Conservation (phyloP, 2,113 vertebrate genomes). For the Perccottus glenii region DNA sequence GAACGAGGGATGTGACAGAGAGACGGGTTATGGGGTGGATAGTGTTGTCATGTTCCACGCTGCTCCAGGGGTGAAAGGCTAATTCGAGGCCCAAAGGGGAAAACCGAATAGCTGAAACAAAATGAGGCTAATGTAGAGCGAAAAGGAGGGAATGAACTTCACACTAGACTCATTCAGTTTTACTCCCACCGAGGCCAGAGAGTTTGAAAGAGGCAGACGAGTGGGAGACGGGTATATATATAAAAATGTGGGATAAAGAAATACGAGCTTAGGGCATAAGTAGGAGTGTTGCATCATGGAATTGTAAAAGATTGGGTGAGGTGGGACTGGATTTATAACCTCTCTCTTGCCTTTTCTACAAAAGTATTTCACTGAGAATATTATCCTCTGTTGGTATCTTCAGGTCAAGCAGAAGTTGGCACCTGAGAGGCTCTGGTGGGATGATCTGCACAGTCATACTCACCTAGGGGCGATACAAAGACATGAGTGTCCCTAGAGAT, state of each 20-base stretch:
- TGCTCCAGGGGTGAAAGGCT: slow-evolving; percentile 40
- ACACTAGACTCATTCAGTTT: slow-evolving; percentile 32
- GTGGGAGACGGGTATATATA: slow-evolving; percentile 36
- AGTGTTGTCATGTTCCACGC: slow-evolving; percentile 48
- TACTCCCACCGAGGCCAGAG: slow-evolving; percentile 40
- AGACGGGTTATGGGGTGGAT: slow-evolving; percentile 38
- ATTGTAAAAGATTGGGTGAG: slow-evolving; percentile 50
- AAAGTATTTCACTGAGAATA: slow-evolving; percentile 25
- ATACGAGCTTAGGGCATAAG: slow-evolving; percentile 42
- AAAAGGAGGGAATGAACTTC: slow-evolving; percentile 36
- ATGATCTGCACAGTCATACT: slow-evolving; percentile 15
- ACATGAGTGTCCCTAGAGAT: slow-evolving; percentile 6
- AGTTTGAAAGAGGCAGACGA: slow-evolving; percentile 31
- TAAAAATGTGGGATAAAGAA: slow-evolving; percentile 21
- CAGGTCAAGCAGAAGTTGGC: slow-evolving; percentile 39
- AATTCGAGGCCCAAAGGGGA: slow-evolving; percentile 45
- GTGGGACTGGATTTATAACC: slow-evolving; percentile 51
- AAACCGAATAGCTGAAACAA: slow-evolving; percentile 19
- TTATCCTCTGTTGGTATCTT: slow-evolving; percentile 27
- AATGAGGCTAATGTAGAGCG: slow-evolving; percentile 40
- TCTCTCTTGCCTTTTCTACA: slow-evolving; percentile 26
- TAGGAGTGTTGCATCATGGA: slow-evolving; percentile 53
- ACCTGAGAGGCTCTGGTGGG: slow-evolving; percentile 20
- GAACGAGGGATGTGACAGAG: slow-evolving; percentile 28
- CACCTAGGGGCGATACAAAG: not conserved